Evolutionary conservation across 1,140 invertebrate species (phyloP).

Genomic region (Zelostemma sp.): DNA sequence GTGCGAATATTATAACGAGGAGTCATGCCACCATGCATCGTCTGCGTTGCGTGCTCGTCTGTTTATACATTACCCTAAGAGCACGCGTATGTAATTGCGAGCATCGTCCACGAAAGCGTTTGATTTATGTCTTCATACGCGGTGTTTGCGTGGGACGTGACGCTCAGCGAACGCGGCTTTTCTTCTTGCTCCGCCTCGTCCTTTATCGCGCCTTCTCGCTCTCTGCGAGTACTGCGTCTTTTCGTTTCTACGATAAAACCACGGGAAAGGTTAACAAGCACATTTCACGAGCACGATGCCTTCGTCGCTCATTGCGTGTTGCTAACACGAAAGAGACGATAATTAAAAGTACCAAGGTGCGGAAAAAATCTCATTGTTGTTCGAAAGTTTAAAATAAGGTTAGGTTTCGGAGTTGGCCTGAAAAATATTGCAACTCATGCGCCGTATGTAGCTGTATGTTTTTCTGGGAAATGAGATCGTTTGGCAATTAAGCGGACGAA

Average conservation of each 20-base stretch:
- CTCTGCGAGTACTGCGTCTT: constrained; percentile 28
- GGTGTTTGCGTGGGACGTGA: constrained; percentile 54
- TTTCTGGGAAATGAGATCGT: constrained; percentile 54
- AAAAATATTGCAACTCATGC: constrained; percentile 32
- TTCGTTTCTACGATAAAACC: constrained; percentile 46
- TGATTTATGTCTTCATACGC: constrained; percentile 69
- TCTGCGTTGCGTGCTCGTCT: constrained; percentile 35
- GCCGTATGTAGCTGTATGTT: constrained; percentile 38
- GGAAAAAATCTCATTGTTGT: no score
- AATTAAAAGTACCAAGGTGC: neutral
- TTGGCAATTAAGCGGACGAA: constrained; percentile 61
- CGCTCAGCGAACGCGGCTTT: constrained; percentile 12
- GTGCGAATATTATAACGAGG: constrained; percentile 60
- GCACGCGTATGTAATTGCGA: constrained; percentile 67
- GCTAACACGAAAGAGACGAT: neutral
- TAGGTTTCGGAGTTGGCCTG: neutral
- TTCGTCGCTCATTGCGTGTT: neutral
- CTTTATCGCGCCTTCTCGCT: neutral
- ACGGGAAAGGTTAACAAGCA: constrained; percentile 37
- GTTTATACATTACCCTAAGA: constrained; percentile 63
- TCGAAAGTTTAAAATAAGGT: no score
- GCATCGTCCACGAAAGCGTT: constrained; percentile 63
- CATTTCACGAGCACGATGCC: constrained; percentile 29
- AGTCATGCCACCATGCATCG: constrained; percentile 16
- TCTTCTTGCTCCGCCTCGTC: neutral